Evolutionary conservation across 2,113 vertebrate genomes (phyloP).

Genomic region (Hippocampus mohnikei): DNA sequence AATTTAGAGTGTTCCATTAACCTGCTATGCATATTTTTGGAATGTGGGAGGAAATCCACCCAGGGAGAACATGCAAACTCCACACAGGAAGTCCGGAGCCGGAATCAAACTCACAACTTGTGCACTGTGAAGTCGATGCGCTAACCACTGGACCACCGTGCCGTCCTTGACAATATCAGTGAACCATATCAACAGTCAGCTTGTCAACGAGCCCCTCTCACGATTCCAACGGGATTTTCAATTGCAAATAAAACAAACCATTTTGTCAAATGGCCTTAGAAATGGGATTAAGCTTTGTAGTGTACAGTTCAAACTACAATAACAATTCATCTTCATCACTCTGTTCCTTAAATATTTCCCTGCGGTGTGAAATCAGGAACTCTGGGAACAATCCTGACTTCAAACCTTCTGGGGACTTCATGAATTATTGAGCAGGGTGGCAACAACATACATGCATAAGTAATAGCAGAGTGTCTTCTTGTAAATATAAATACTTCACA

Average conservation of each 20-base stretch:
- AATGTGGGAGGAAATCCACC: too few relatives aligned
- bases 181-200: neutral
- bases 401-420: constrained; percentile 44
- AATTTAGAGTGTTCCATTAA: too few relatives aligned
- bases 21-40: too few relatives aligned
- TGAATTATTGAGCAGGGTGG: constrained; percentile 71
- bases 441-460: constrained; percentile 65
- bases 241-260: constrained; percentile 19
- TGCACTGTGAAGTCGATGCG: too few relatives aligned
- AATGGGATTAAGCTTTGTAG: constrained; percentile 7
- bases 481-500: constrained; percentile 76
- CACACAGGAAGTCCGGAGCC: too few relatives aligned
- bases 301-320: constrained; percentile 17
- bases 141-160: too few relatives aligned
- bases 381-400: constrained; percentile 21
- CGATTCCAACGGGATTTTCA: neutral
- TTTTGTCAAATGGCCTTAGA: constrained; percentile 15
- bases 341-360: constrained; percentile 2
- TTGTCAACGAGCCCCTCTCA: neutral
- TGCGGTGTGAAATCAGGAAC: neutral
- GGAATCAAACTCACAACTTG: too few relatives aligned
- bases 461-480: constrained; percentile 64
- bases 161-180: neutral
- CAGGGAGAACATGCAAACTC: too few relatives aligned
- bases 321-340: constrained; percentile 19